A percentile compares a stretch with the other conserved stretches of the same genome.
These are phyloP conservation scores for Parotia lawesii DNA, from an alignment of 2,113 vertebrate genomes.

Conservation along the genomic window DNA sequence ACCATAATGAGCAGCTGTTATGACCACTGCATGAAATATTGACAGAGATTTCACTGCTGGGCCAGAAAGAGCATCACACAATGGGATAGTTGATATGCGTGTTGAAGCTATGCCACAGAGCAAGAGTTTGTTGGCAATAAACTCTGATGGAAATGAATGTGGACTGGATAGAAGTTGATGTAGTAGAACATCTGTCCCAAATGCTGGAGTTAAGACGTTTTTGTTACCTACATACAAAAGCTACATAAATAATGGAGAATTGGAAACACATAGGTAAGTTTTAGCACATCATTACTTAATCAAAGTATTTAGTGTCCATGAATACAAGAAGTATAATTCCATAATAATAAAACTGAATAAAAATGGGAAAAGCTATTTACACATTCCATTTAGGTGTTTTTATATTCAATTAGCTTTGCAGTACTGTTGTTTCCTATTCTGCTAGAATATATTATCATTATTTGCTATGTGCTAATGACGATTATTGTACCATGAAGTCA, in stretches of 20 bases:
- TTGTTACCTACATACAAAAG: not conserved
- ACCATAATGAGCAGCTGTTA: not conserved
- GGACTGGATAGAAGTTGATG: not conserved
- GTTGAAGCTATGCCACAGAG: not conserved
- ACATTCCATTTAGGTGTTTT: not conserved
- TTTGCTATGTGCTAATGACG: not conserved
- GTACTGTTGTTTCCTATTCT: not conserved
- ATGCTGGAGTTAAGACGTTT: not conserved
- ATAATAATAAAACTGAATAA: not conserved
- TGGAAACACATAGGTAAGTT: not conserved
- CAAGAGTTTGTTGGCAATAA: not conserved
- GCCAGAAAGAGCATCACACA: not conserved
- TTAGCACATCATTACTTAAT: not conserved
- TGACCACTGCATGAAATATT: not conserved
- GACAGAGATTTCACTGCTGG: not conserved
- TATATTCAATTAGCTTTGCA: not conserved
- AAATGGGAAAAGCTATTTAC: not conserved
- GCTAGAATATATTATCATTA: not conserved
- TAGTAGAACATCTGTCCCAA: not conserved
- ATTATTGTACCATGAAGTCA: not conserved
- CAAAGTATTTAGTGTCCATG: not conserved
- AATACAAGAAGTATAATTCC: not conserved
- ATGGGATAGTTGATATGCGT: not conserved
- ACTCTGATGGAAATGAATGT: not conserved
- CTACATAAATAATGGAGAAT: not conserved